Percentiles rank a stretch among this genome's conserved stretches.
phyloP scores from a whole-genome alignment of 2,888 invertebrate genomes.

The Caenorhabditis zanzibari region DNA sequence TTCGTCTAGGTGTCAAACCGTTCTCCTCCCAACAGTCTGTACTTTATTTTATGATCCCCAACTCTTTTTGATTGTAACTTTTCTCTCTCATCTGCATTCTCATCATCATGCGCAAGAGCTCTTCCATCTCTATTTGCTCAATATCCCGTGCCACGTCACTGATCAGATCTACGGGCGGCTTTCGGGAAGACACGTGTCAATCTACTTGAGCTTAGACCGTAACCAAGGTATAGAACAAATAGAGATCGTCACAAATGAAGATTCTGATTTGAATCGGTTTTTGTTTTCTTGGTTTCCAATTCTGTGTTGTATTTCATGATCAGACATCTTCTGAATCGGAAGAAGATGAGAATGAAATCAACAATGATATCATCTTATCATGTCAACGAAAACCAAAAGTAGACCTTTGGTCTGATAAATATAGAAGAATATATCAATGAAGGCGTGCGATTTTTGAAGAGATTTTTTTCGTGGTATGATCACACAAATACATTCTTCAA shows the following conservation, averaged over 20 bases:
- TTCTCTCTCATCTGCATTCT: not conserved
- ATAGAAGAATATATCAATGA: constrained; percentile 11
- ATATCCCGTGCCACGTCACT: constrained; percentile 51
- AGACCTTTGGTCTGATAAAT: constrained; percentile 39
- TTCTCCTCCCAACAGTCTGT: not conserved
- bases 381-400: constrained; percentile 39
- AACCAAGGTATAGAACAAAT: constrained; percentile 22
- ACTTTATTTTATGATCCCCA: constrained; percentile 28
- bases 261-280: constrained; percentile 18
- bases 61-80: constrained; percentile 14
- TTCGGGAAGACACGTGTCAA: constrained; percentile 48
- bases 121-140: constrained; percentile 32
- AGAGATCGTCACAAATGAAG: constrained; percentile 11
- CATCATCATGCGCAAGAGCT: constrained; percentile 11
- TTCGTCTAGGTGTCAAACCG: not conserved
- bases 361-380: constrained; percentile 35
- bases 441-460: constrained; percentile 30
- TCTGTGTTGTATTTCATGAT: constrained; percentile 15
- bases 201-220: constrained; percentile 36
- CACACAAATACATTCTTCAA: not conserved
- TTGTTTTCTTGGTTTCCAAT: constrained; percentile 3
- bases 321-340: constrained; percentile 39
- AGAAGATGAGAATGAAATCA: constrained; percentile 16
- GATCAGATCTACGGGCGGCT: constrained; percentile 24
- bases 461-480: constrained; percentile 6